Evolutionary conservation across 2,888 invertebrate genomes (phyloP).

Genomic region (Tubulanus polymorphus): DNA sequence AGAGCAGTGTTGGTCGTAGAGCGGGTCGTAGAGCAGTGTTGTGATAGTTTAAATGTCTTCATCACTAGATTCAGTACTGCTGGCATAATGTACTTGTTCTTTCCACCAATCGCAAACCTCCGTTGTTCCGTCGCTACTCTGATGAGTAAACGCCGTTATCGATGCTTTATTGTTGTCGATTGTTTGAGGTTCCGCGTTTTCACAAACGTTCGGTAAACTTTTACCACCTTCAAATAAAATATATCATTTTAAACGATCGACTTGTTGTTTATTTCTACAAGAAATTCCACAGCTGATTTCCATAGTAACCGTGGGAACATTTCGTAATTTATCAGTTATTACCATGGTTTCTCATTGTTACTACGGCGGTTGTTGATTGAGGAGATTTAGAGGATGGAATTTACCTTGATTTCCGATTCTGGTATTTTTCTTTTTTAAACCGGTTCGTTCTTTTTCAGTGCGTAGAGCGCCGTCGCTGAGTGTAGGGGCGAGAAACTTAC

Average conservation of each 20-base stretch:
- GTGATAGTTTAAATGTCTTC: too few relatives aligned
- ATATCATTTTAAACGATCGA: conserved; percentile 8
- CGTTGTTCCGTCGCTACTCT: conserved; percentile 17
- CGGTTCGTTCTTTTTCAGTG: conserved; percentile 46
- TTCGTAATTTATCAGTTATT: neutral
- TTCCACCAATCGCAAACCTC: conserved; percentile 26
- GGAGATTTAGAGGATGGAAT: neutral
- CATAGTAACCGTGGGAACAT: too few relatives aligned
- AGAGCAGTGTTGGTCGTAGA: too few relatives aligned
- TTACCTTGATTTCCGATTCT: conserved; percentile 26
- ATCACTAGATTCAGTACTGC: conserved; percentile 10
- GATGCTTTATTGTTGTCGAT: conserved; percentile 16
- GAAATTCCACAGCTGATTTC: too few relatives aligned
- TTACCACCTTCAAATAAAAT: conserved; percentile 22
- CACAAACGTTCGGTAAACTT: conserved; percentile 59
- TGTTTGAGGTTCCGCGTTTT: conserved; percentile 45
- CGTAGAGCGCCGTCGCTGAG: conserved; percentile 48
- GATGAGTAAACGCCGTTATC: conserved; percentile 12
- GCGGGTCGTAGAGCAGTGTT: too few relatives aligned
- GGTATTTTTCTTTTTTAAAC: conserved; percentile 49
- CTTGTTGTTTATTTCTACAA: neutral
- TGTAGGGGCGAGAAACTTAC: conserved; percentile 53
- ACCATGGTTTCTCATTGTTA: neutral
- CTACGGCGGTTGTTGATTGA: neutral
- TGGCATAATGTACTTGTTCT: conserved; percentile 10